Conservation (phyloP, 2,888 invertebrate species). For the Spicauda simplicius region DNA sequence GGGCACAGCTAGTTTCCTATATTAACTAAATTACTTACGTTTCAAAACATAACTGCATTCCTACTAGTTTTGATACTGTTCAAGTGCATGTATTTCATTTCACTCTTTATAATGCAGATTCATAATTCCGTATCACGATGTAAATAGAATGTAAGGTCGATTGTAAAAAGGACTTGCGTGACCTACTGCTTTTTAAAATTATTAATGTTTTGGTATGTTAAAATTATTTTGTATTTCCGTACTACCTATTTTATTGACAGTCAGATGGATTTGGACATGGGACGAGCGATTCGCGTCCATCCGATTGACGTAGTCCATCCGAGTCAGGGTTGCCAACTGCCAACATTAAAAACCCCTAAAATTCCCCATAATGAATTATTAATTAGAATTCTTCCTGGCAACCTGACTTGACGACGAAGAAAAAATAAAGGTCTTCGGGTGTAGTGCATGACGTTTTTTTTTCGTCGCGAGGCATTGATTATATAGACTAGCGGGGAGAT, state of each 20-base stretch:
- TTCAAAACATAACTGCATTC: conserved; percentile 1
- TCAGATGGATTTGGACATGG: conserved; percentile 16
- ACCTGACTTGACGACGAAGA: too few relatives aligned
- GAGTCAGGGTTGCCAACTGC: too few relatives aligned
- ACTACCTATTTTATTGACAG: neutral
- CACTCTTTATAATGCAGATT: neutral
- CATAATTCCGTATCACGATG: neutral
- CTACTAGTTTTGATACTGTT: neutral
- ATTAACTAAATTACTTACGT: neutral
- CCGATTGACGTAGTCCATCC: conserved; percentile 61
- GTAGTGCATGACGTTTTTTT: too few relatives aligned
- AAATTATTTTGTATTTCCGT: neutral
- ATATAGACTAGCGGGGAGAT: too few relatives aligned
- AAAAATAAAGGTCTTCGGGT: too few relatives aligned
- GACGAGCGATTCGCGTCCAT: conserved; percentile 6
- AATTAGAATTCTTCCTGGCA: too few relatives aligned
- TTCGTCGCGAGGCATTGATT: too few relatives aligned
- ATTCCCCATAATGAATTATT: too few relatives aligned
- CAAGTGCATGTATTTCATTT: neutral
- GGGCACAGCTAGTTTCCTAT: neutral
- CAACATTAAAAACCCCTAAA: too few relatives aligned
- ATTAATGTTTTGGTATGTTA: neutral
- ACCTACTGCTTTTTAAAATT: neutral
- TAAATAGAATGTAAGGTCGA: conserved; percentile 2
- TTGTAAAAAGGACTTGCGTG: neutral